Conservation (phyloP, 2,113 vertebrate species). For the Stercorarius parasiticus region DNA sequence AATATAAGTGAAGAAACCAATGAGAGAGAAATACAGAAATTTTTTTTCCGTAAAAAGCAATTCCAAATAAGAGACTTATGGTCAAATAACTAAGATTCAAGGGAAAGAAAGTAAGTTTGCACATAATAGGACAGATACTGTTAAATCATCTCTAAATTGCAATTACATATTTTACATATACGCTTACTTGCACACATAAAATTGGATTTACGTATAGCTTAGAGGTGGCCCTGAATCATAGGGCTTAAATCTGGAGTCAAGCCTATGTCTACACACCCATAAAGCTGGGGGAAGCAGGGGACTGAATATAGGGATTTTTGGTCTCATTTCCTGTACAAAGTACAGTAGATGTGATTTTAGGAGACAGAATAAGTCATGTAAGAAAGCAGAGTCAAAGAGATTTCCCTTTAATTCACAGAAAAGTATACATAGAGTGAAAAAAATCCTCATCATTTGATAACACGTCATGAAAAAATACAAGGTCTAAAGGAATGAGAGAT, state of each 20-base stretch:
- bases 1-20: background rate
- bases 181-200: conserved; percentile 42
- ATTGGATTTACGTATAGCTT: background rate
- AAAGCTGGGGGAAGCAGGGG: background rate
- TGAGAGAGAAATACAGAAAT: background rate
- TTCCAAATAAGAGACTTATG: conserved; percentile 30
- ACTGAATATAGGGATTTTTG: background rate
- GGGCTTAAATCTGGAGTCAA: conserved; percentile 37
- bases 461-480: background rate
- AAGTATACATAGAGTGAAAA: background rate
- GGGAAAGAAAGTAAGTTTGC: conserved; percentile 18
- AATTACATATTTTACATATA: conserved; percentile 38
- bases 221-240: conserved; percentile 37
- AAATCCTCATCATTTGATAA: background rate
- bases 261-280: background rate
- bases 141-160: conserved; percentile 60
- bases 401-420: background rate
- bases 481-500: background rate
- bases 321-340: background rate
- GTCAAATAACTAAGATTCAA: conserved; percentile 54
- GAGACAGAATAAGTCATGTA: background rate
- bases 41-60: conserved; percentile 27
- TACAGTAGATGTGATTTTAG: background rate
- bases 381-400: background rate
- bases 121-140: conserved; percentile 38